These are phyloP conservation scores for Phrixothrix hirtus DNA, from an alignment of 2,888 invertebrate genomes.

Conservation along the genomic window DNA sequence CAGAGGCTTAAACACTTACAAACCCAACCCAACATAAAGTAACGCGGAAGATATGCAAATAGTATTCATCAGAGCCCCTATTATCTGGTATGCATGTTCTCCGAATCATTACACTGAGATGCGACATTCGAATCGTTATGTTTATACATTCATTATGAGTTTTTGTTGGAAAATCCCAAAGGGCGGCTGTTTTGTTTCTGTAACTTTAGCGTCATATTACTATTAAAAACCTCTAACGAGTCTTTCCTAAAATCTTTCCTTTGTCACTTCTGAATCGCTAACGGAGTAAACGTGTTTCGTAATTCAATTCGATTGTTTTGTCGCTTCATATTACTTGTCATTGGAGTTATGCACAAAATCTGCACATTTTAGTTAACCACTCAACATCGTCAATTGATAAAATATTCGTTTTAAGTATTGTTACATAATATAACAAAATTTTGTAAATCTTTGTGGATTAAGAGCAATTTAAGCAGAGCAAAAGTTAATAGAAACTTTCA, in stretches of 20 bases:
- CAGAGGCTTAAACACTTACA: conserved; percentile 42
- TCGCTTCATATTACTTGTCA: conserved; percentile 47
- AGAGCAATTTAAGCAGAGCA: no score
- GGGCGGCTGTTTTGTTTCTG: conserved; percentile 10
- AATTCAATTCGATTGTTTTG: conserved; percentile 46
- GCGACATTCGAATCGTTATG: conserved; percentile 41
- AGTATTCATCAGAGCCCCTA: conserved; percentile 50
- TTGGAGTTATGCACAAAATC: conserved; percentile 46
- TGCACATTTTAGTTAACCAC: conserved; percentile 40
- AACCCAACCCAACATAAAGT: conserved; percentile 51
- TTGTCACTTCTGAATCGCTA: conserved; percentile 40
- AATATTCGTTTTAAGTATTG: no score
- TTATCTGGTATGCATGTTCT: conserved; percentile 51
- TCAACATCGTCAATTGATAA: conserved; percentile 11
- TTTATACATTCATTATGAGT: conserved; percentile 45
- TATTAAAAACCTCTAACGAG: conserved; percentile 32
- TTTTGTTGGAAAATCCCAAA: conserved; percentile 24
- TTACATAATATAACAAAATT: no score
- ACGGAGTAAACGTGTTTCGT: conserved; percentile 39
- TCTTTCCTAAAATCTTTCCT: conserved; percentile 38
- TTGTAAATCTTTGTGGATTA: no score
- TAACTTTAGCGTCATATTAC: conserved; percentile 23
- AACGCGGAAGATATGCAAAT: conserved; percentile 55
- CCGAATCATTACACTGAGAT: conserved; percentile 39
- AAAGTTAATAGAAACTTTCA: no score